phyloP scores from a whole-genome alignment of 2,113 vertebrate species.

The Columba janthina region DNA sequence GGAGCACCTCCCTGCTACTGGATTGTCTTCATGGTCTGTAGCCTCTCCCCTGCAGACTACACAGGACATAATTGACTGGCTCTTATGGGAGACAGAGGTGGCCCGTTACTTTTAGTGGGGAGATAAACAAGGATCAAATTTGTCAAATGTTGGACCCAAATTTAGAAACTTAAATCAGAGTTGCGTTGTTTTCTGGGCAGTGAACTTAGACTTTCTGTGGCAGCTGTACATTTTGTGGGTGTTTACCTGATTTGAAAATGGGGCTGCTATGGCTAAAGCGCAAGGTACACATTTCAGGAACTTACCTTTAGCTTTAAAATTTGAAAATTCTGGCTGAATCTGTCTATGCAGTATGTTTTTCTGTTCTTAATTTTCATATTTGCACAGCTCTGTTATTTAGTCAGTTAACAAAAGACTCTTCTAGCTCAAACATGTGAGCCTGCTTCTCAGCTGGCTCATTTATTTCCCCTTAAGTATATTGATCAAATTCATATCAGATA shows the following conservation, averaged over 20 bases:
- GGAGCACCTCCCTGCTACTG: not conserved
- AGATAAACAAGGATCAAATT: not conserved
- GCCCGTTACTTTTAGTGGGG: not conserved
- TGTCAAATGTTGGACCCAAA: not conserved
- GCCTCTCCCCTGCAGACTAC: not conserved
- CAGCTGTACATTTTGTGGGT: not conserved
- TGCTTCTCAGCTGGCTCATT: not conserved
- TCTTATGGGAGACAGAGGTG: not conserved
- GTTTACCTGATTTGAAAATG: not conserved
- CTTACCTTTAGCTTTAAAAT: not conserved
- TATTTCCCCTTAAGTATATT: not conserved
- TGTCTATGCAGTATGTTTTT: not conserved
- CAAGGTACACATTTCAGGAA: not conserved
- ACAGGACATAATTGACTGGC: not conserved
- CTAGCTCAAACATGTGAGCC: not conserved
- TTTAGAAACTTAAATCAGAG: not conserved
- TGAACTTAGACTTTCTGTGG: not conserved
- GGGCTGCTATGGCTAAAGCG: not conserved
- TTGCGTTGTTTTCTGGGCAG: not conserved
- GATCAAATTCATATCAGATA: not conserved
- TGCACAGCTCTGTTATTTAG: not conserved
- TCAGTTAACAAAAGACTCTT: conserved; percentile 4
- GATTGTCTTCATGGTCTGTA: not conserved
- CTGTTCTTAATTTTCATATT: not conserved
- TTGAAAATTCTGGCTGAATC: not conserved